Conservation (phyloP, 2,113 vertebrate genomes). For the Bos indicus region DNA sequence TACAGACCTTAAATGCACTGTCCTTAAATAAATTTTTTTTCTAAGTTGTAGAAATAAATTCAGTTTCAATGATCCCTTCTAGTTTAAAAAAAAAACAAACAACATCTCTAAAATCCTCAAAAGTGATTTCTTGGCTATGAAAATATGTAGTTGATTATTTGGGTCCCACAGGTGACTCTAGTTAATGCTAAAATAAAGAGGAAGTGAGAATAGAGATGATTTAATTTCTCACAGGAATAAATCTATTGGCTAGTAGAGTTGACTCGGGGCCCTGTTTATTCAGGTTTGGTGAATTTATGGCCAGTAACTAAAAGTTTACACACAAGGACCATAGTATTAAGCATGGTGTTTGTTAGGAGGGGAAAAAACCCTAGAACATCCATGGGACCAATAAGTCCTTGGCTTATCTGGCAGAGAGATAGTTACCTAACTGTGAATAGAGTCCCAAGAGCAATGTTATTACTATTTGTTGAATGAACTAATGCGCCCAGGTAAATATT, state of each 20-base stretch:
- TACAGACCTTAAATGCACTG: conserved; percentile 54
- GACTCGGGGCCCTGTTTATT: background rate
- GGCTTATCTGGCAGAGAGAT: background rate
- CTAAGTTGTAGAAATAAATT: conserved; percentile 58
- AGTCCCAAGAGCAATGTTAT: background rate
- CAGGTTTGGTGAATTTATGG: conserved; percentile 21
- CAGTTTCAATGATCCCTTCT: conserved; percentile 46
- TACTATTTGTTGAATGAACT: background rate
- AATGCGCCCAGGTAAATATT: background rate
- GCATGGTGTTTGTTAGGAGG: background rate
- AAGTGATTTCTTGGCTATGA: conserved; percentile 46
- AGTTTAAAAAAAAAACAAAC: conserved; percentile 53
- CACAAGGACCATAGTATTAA: background rate
- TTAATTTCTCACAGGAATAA: conserved; percentile 30
- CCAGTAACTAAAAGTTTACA: background rate
- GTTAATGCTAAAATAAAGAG: conserved; percentile 34
- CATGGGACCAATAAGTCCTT: background rate
- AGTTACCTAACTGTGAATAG: background rate
- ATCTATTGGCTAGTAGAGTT: background rate
- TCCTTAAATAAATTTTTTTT: background rate
- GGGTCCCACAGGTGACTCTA: background rate
- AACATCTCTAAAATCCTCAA: conserved; percentile 41
- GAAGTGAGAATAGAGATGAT: conserved; percentile 44
- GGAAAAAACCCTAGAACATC: background rate
- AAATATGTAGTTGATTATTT: conserved; percentile 30